Base-by-base conservation (phyloP, 2,113 vertebrate species). In the Alectura lathami region DNA sequence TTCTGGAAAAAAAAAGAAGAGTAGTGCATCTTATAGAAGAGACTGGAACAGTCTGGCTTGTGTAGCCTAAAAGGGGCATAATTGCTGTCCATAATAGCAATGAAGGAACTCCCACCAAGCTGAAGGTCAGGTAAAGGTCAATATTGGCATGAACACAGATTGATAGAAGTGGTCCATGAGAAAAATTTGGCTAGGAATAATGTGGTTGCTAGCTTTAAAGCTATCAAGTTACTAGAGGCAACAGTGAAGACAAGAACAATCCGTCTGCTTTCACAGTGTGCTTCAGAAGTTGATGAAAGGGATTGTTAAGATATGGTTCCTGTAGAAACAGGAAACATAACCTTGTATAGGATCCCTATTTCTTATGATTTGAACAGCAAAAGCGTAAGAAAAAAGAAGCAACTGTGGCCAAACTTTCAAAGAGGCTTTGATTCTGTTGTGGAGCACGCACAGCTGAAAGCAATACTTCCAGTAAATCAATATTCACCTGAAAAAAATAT, bases 371-470 rank as follows among this genome's bases (percentile, higher is more conserved):
- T 66, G 23, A 81, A 74, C 14, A 53, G 6, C 7, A 88, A 40
- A 70, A 60, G 5, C 1, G 60, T 26, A 26, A 80, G 47, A 47
- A 56, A n/a, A n/a, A 22, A 3, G 0, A 22, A 30, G 1, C 1
- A 54, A 23, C 18, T 77, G 69, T 75, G 6, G 8, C 11, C 20
- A 87, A 63, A 68, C 0, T 26, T 72, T 82, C 40, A 24, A 64
- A 75, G 22, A 66, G 6, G 5, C 5, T 91, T 87, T 82, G 8
- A 38, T 7, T 3, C n/a, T 43, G 14, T 6, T 40, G 54, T 26
- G 6, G 16, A 87, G 30, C 2, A 6, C 34, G 36, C 4, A 9
- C 23, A 7, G 4, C 7, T 14, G 18, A 83, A 69, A 5, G 8
- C 18, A 67, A 5, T 27, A 63, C 13, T 77, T 91, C 21, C 30